Evolutionary conservation across 2,888 invertebrate genomes (phyloP).

Genomic region (Drosophila mulleri): DNA sequence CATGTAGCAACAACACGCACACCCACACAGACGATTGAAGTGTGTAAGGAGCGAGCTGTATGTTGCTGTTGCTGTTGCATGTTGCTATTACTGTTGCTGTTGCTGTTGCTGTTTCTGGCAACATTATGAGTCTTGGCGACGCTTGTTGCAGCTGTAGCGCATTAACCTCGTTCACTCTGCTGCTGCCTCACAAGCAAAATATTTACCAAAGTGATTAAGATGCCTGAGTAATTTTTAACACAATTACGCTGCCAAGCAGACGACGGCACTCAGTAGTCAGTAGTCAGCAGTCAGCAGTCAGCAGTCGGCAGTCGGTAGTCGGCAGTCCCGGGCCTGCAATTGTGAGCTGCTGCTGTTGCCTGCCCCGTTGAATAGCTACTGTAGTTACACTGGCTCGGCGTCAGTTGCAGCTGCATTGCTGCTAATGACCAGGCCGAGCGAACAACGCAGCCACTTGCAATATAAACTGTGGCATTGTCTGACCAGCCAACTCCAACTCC

Average conservation of each 20-base stretch:
- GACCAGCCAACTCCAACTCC: conserved; percentile 27
- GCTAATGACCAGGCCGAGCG: conserved; percentile 74
- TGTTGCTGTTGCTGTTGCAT: conserved; percentile 1
- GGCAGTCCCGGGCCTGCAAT: conserved; percentile 43
- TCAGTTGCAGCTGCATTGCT: conserved; percentile 76
- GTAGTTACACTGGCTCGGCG: conserved; percentile 59
- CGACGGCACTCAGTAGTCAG: conserved; percentile 65
- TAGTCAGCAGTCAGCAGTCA: conserved; percentile 46
- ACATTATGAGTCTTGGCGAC: conserved; percentile 71
- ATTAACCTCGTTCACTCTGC: conserved; percentile 69
- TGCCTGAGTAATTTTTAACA: conserved; percentile 82
- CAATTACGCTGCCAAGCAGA: conserved; percentile 82
- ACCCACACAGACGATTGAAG: conserved; percentile 58
- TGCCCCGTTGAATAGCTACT: conserved; percentile 57
- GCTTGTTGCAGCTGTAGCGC: conserved; percentile 77
- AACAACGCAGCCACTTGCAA: conserved; percentile 55
- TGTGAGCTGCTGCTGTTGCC: conserved; percentile 46
- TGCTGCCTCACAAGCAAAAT: conserved; percentile 72
- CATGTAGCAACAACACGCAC: conserved; percentile 68
- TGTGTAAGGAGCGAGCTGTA: conserved; percentile 32
- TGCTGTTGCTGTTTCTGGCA: conserved; percentile 31
- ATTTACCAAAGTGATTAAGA: conserved; percentile 82
- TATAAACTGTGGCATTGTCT: conserved; percentile 79
- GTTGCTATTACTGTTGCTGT: conserved; percentile 2
- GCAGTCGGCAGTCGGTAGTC: conserved; percentile 29